Base-by-base conservation (phyloP, 1,140 invertebrate genomes). In the Wiebesia pumilae region DNA sequence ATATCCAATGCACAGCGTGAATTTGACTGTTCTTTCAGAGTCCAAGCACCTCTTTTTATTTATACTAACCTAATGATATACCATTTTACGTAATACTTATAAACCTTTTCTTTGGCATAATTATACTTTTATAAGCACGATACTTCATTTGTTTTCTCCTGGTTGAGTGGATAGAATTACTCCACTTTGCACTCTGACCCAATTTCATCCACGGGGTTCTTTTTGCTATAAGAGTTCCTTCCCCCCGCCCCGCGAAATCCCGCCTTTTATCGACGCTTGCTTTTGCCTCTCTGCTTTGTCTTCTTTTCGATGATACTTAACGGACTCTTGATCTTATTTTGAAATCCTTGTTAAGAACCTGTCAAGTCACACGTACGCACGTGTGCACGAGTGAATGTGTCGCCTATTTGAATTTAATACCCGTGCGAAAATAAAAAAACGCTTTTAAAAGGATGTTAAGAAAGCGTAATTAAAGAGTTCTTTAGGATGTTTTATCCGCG, bases 281-380 rank as follows among this genome's bases (percentile, higher is more conserved):
- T 35, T 9, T 54, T 58, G 9, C 47, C 40, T 24, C 73, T 38
- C n/a, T 30, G 3, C 47, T 21, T 43, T 27, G 77, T 10, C 1
- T 24, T n/a, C 58, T 65, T 24, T 38, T 43, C 40, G 4, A 12
- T 21, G 9, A 19, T n/a, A 1, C 43, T 51, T 51, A 71, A 69
- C 65, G 65, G 38, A 71, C 67, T 73, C 65, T 83, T 73, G 30
- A 83, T 83, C 67, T 83, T 73, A 65, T 71, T 83, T 83, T 83
- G 38, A 83, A 83, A 73, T 79, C 51, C 27, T 54, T 58, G 19
- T 38, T 38, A 38, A 71, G 69, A n/a, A 77, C 30, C 47, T 77
- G 47, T 38, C 1, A 27, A 77, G 40, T n/a, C 40, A 38, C 40
- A 38, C 7, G 24, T n/a, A 38, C 24, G 38, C 1, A 38, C 4